These are phyloP conservation scores for Larimichthys polyactis DNA, from an alignment of 2,113 vertebrate species.

Conservation along the genomic window DNA sequence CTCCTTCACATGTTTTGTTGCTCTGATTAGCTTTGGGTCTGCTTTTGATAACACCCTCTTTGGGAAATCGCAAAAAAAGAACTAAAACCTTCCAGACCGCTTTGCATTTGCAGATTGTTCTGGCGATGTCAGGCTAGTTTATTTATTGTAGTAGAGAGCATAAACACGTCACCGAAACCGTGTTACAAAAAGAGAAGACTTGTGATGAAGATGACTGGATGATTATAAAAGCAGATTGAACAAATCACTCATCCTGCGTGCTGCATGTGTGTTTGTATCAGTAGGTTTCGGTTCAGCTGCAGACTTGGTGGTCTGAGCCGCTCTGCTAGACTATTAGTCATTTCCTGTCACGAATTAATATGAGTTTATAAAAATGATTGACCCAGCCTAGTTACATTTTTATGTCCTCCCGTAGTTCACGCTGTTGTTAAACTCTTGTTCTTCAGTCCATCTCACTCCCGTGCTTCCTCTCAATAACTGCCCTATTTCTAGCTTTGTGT, in stretches of 20 bases:
- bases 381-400: neutral
- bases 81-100: no score
- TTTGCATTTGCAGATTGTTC: neutral
- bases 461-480: constrained; percentile 32
- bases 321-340: constrained; percentile 8
- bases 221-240: neutral
- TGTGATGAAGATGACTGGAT: neutral
- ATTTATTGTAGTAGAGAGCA: neutral
- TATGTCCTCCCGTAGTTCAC: constrained; percentile 9
- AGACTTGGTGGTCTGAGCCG: neutral
- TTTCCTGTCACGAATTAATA: constrained; percentile 1
- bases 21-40: no score
- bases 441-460: constrained; percentile 10
- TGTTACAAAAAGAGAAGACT: neutral
- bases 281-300: constrained; percentile 16
- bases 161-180: neutral
- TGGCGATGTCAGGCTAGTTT: neutral
- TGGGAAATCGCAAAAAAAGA: no score
- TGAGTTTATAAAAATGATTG: constrained; percentile 18
- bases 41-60: no score
- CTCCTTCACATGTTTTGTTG: no score
- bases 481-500: constrained; percentile 52
- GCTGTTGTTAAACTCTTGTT: neutral
- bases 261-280: constrained; percentile 6
- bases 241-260: neutral